A percentile compares a stretch with the other conserved stretches of the same genome.
Evolutionary conservation across 2,797 vertebrate genomes (phyloP).

Genomic region (Macropus fuliginosus): DNA sequence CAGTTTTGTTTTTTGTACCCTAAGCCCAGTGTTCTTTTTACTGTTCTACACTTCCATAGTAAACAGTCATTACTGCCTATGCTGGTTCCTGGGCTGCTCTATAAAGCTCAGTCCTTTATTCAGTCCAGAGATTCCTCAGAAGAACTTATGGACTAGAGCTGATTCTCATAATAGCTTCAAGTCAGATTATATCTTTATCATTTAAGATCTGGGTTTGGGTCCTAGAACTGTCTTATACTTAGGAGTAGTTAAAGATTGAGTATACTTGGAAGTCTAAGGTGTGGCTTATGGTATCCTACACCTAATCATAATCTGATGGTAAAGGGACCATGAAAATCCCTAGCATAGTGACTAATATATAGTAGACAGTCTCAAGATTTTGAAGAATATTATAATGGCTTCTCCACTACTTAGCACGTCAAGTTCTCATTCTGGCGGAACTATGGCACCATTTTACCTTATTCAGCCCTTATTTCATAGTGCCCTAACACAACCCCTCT

Average conservation of each 20-base stretch:
- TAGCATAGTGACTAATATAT: not conserved
- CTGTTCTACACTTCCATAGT: not conserved
- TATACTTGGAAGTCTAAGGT: not conserved
- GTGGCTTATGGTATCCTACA: not conserved
- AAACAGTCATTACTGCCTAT: not conserved
- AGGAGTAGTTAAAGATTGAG: not conserved
- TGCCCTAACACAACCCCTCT: not conserved
- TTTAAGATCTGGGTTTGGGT: not conserved
- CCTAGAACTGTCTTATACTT: not conserved
- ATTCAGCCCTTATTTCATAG: not conserved
- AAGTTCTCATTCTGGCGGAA: not conserved
- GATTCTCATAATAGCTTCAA: too few species aligned
- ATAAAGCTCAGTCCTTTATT: constrained; percentile 10
- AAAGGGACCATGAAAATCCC: not conserved
- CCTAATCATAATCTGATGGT: too few species aligned
- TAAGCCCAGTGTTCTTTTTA: not conserved
- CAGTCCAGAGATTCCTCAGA: not conserved
- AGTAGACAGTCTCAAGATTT: not conserved
- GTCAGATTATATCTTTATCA: not conserved
- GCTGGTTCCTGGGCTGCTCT: not conserved
- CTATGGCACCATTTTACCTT: not conserved
- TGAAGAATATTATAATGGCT: not conserved
- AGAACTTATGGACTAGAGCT: not conserved
- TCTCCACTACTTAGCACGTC: not conserved
- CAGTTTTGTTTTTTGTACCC: not conserved